These are phyloP conservation scores for Micrasema longulum DNA, from an alignment of 1,140 invertebrate species.

Conservation along the genomic window DNA sequence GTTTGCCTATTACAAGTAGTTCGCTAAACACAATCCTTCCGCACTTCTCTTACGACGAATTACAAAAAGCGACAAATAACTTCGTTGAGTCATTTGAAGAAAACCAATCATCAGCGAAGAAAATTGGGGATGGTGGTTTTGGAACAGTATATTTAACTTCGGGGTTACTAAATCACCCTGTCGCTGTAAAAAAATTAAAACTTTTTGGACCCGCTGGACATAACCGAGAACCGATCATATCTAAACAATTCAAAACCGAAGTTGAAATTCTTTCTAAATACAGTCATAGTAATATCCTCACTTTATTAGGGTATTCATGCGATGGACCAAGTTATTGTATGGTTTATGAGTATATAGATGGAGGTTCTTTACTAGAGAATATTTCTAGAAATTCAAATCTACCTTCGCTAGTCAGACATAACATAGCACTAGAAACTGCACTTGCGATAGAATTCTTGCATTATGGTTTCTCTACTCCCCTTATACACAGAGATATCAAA, in stretches of 20 bases:
- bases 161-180: constrained; percentile 60
- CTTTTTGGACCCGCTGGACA: constrained; percentile 60
- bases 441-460: constrained; percentile 76
- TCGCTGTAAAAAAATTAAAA: constrained; percentile 75
- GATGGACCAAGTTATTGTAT: constrained; percentile 74
- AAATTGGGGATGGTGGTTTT: constrained; percentile 77
- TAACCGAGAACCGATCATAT: constrained; percentile 60
- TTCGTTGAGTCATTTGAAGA: constrained; percentile 56
- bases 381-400: constrained; percentile 63
- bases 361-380: constrained; percentile 76
- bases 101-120: constrained; percentile 57
- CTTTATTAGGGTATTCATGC: constrained; percentile 74
- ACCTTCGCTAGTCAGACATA: constrained; percentile 67
- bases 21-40: constrained; percentile 59
- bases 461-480: constrained; percentile 65
- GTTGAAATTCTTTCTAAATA: constrained; percentile 71
- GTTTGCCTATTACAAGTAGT: constrained; percentile 56
- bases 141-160: constrained; percentile 76
- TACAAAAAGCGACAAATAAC: constrained; percentile 60
- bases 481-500: constrained; percentile 83
- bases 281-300: constrained; percentile 75
- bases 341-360: constrained; percentile 76
- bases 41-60: constrained; percentile 60
- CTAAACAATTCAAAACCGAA: constrained; percentile 76
- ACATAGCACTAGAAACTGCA: constrained; percentile 72